These are phyloP conservation scores for Chrysolina americana DNA, from an alignment of 2,888 invertebrate genomes.

Conservation along the genomic window DNA sequence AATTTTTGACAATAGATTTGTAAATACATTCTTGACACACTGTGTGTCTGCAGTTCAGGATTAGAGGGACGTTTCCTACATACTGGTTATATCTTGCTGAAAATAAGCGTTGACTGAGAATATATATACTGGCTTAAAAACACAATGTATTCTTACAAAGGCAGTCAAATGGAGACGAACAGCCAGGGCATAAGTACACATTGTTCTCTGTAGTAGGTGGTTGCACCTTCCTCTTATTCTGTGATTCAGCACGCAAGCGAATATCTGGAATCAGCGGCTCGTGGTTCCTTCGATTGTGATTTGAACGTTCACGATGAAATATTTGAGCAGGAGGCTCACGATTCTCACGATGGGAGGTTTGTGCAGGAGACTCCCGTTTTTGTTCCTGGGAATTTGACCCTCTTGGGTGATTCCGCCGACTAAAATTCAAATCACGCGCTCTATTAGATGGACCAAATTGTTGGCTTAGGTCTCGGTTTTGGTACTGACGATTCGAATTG, in stretches of 20 bases:
- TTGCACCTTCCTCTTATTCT: conserved; percentile 10
- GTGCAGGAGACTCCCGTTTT: background rate
- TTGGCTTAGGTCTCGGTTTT: conserved; percentile 11
- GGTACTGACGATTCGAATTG: conserved; percentile 22
- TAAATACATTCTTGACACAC: conserved; percentile 78
- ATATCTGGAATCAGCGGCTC: background rate
- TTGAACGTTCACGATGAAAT: background rate
- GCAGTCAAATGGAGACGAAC: conserved; percentile 41
- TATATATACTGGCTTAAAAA: background rate
- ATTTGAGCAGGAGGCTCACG: background rate
- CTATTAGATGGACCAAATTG: background rate
- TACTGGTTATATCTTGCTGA: conserved; percentile 51
- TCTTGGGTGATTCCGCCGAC: background rate
- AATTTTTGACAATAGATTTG: conserved; percentile 58
- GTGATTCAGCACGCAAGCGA: background rate
- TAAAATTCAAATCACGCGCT: background rate
- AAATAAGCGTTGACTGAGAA: conserved; percentile 11
- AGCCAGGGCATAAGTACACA: conserved; percentile 45
- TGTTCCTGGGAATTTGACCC: background rate
- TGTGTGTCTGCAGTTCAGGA: conserved; percentile 79
- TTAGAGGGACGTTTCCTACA: conserved; percentile 71
- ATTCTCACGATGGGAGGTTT: background rate
- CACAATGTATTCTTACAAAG: conserved; percentile 36
- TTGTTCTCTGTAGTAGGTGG: conserved; percentile 23
- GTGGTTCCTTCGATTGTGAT: background rate